Evolutionary conservation across 2,797 vertebrate species (phyloP), one percentile per base, ranked within the genome.

Genomic region (Acestrorhynchus altus): DNA sequence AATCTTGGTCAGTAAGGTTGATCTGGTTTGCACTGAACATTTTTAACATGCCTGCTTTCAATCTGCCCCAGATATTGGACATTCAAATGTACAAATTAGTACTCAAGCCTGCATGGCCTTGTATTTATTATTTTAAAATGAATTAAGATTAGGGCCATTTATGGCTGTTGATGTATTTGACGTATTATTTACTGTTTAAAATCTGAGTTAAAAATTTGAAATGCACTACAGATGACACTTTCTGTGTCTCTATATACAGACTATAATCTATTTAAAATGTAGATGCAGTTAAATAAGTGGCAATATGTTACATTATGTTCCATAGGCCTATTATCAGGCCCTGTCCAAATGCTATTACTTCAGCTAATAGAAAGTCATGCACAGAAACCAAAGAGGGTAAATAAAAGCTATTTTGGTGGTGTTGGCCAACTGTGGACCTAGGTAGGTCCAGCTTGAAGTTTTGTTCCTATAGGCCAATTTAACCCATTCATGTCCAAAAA

Each of bases 11-110:
- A 39, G 39, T 16, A 65, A 12, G 11, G 12, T 24, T 13, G 24
- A 65, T 70, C n/a, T 57, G 49, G 57, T 69, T 80, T 75, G 78
- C 78, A 80, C 78, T 75, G 72, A 75, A 56, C 47, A 64, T 75
- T 75, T 70, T 26, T 16, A 74, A 51, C 18, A 47, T 51, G 31
- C 24, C 24, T 47, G 13, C 63, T 44, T n/a, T 18, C 11, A 28
- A 18, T 42, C 18, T 67, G 4, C 24, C 39, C 16, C 35, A 74
- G 24, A 54, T 65, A n/a, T 54, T 46, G 54, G 16, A 12, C n/a
- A 54, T 22, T 61, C n/a, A 61, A 31, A 20, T 63, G 65, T 40
- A 44, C 22, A 67, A 78, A 35, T 0, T 8, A 39, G n/a, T 42
- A n/a, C 5, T 67, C 2, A n/a, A 46, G 26, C 52, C 18, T 31